Evolutionary conservation across 2,113 vertebrate genomes (phyloP), one percentile per base, ranked within the genome.

Genomic region (Puntigrus tetrazona): DNA sequence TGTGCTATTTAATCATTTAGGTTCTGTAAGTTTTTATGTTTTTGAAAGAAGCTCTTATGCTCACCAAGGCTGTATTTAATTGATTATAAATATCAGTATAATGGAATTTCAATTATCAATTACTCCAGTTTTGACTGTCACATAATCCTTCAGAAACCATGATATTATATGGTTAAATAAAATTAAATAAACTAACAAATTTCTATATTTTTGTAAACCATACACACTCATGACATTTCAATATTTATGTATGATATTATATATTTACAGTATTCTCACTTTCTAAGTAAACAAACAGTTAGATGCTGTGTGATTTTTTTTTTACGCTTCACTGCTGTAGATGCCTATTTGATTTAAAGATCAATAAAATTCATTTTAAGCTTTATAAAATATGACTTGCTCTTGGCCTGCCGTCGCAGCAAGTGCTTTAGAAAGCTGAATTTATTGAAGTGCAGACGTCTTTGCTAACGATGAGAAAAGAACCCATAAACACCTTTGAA

Each of bases 401-500:
- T 55, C 20, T 25, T 59, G 67, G 18, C 16, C 7, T 61, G 78
- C 47, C 20, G 57, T 77, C 5, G 13, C 18, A 34, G 16, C 55
- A 41, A 38, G 55, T 41, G 36, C 10, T 25, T 13, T 38, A 59
- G 25, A 79, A 79, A 43, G 36, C 5, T 43, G 36, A 31, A 63
- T 22, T 45, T 25, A 55, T 61, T 59, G 45, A 29, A 81, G 69
- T 70, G 63, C 47, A 76, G 27, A 50, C 16, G 45, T 41, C 45
- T 76, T 76, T 72, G 18, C 38, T 77, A 76, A 70, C 10, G 13
- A 59, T 11, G 36, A 70, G 13, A 43, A 70, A 78, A 72, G 76
- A 45, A 22, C 50, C 50, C 36, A 72, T 79, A 45, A 69, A 76
- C 74, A 70, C 82, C 72, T 63, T 67, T 86, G 41, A 79, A 81